A percentile compares a stretch with the other conserved stretches of the same genome.
These are phyloP conservation scores for Oryzias curvinotus DNA, from an alignment of 2,113 vertebrate species.

Conservation along the genomic window DNA sequence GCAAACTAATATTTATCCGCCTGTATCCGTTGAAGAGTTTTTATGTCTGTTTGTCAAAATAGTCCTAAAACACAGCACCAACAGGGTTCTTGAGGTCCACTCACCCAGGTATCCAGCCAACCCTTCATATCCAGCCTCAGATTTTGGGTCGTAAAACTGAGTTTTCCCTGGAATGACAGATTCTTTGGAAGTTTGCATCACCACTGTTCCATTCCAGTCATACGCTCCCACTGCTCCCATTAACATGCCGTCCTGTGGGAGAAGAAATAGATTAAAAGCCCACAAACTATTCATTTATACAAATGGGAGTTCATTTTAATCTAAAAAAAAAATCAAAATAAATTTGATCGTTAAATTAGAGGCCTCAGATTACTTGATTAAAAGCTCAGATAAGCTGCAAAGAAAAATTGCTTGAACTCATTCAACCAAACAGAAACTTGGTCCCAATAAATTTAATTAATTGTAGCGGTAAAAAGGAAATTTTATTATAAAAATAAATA, in stretches of 20 bases:
- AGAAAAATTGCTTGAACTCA: too few species aligned
- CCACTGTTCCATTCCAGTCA: conserved; percentile 95
- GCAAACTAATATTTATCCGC: too few species aligned
- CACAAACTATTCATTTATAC: too few species aligned
- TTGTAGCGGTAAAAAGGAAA: too few species aligned
- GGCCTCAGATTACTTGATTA: too few species aligned
- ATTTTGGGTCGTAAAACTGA: conserved; percentile 78
- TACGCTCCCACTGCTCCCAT: conserved; percentile 96
- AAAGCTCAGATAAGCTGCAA: too few species aligned
- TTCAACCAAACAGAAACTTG: too few species aligned
- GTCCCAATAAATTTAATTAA: too few species aligned
- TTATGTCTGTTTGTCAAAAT: too few species aligned
- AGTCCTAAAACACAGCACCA: not conserved
- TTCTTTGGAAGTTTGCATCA: conserved; percentile 79
- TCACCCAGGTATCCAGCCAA: conserved; percentile 92
- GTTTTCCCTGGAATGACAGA: conserved; percentile 75
- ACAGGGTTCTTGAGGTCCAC: conserved; percentile 15
- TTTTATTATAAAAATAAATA: too few species aligned
- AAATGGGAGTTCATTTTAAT: not conserved
- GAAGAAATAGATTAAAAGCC: conserved; percentile 2
- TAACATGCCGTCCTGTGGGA: conserved; percentile 84
- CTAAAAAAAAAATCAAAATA: not conserved
- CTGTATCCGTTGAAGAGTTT: too few species aligned
- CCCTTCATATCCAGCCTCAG: conserved; percentile 79
- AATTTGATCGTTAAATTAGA: too few species aligned